Percentiles rank a stretch among this genome's conserved stretches.
Evolutionary conservation across 2,888 invertebrate genomes (phyloP).

Genomic region (Parnassius orleans): DNA sequence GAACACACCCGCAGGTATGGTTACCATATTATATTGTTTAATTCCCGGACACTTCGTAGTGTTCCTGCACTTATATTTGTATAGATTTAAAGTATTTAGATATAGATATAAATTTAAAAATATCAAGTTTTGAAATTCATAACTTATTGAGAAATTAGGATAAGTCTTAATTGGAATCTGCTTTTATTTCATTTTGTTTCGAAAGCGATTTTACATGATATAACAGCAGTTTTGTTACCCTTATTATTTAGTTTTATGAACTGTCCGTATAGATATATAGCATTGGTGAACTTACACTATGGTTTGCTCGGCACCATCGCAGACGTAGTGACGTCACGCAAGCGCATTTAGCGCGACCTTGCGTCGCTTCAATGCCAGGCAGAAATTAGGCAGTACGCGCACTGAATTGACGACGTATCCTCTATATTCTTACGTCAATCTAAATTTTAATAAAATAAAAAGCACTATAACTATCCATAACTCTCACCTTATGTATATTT

Average conservation of each 20-base stretch:
- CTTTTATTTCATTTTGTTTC: too few relatives aligned
- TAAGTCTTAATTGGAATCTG: too few relatives aligned
- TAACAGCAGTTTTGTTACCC: background rate
- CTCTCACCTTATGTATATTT: too few relatives aligned
- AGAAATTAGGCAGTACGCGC: slow-evolving; percentile 54
- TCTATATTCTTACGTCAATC: slow-evolving; percentile 48
- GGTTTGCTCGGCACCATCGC: slow-evolving; percentile 31
- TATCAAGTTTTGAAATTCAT: too few relatives aligned
- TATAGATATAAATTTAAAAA: too few relatives aligned
- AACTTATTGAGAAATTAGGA: too few relatives aligned
- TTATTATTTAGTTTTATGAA: background rate
- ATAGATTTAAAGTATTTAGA: too few relatives aligned
- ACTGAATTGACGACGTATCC: slow-evolving; percentile 45
- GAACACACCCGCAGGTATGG: slow-evolving; percentile 46
- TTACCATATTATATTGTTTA: slow-evolving; percentile 25
- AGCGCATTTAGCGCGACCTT: slow-evolving; percentile 66
- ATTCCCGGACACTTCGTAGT: slow-evolving; percentile 16
- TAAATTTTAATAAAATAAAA: background rate
- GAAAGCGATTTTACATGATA: too few relatives aligned
- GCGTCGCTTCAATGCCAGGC: slow-evolving; percentile 70
- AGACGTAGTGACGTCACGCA: slow-evolving; percentile 62
- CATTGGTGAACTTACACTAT: slow-evolving; percentile 14
- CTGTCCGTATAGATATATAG: background rate
- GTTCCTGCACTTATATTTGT: too few relatives aligned
- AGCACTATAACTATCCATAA: background rate